Evolutionary conservation across 2,113 vertebrate species (phyloP), one percentile per base, ranked within the genome.

Genomic region (Hippocampus guttulatus): DNA sequence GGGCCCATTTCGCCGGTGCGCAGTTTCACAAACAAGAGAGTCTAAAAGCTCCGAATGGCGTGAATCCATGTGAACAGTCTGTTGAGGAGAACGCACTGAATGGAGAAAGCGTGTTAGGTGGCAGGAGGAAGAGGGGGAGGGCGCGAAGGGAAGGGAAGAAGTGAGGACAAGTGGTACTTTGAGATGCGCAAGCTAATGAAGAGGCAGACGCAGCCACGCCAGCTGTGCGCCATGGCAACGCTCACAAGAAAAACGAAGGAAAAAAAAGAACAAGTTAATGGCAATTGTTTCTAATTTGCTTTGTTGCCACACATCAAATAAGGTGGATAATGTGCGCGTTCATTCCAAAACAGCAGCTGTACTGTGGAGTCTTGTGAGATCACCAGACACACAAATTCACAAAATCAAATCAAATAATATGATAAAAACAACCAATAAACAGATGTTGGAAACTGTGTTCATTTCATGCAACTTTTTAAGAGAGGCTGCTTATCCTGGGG

Each of bases 61-160:
- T 18, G 3, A 30, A 69, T 84, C 84, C 75, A 77, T 49, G 57
- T 20, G 12, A 73, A 33, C 79, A 77, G 82, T 66, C 77, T 82
- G 82, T 69, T 81, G 51, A 40, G 64, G 66, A 74, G 70, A 58
- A 76, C 54, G 68, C 73, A 81, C 73, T 84, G 87, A 83, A 87
- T 84, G 79, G 84, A 86, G 79, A 61, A 72, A n/a, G 62, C 64
- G 30, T 78, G 71, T 57, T 41, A 75, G 25, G 69, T 69, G 69
- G 80, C 73, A 68, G 23, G 55, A 58, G 1, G 20, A 68, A 68
- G 55, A 64, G 74, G 73, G 68, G 73, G 54, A 71, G 3, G 21
- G 60, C 21, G 62, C 2, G 30, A 64, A 62, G 51, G 21, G 0
- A 54, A 52, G 25, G 69, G n/a, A 67, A 25, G 62, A 38, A 30